Evolutionary conservation across 2,797 vertebrate genomes (phyloP), one percentile per base, ranked within the genome.

Genomic region (Lepidocolaptes lacrymiger): DNA sequence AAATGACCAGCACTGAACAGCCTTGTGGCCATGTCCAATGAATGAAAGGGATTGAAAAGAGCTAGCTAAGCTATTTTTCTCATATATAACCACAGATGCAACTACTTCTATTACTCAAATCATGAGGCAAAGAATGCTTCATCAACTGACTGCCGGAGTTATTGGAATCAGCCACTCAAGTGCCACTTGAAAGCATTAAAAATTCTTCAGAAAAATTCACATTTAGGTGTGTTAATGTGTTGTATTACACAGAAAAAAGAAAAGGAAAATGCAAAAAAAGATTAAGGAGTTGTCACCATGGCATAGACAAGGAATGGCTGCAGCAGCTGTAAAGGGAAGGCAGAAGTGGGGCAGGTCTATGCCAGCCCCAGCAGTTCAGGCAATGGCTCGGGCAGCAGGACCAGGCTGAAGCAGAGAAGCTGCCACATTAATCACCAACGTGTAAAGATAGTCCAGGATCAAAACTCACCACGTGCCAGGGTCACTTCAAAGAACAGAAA

Each of bases 271-370:
- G 16, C 24, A 30, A 12, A 18, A 12, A 34, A 6, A 41, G 6
- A 37, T 16, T 8, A 66, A 75, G 44, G 11, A 48, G 23, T 10
- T 39, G 36, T 77, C 41, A 36, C 7, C 15, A 26, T 11, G 34
- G 7, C 0, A 0, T 0, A 34, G 43, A 12, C 14, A 46, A 51
- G 27, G 76, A 84, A 44, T 13, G 23, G 15, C 19, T 32, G 66
- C 39, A 61, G 59, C 62, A 91, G 67, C 46, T 69, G 1, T 7
- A 30, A 30, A 46, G 39, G n/a, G 59, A 93, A 62, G 43, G 46
- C 76, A 88, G 54, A 36, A 81, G 26, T 7, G 21, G 44, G 34
- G 27, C 54, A 63, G 63, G 37, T 5, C n/a, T 11, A 28, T 11
- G 32, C 4, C 80, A 55, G 68, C 22, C n/a, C 46, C 44, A 43